These are phyloP conservation scores for Hemicrepidius hirtus DNA, from an alignment of 2,888 invertebrate genomes.

Conservation along the genomic window DNA sequence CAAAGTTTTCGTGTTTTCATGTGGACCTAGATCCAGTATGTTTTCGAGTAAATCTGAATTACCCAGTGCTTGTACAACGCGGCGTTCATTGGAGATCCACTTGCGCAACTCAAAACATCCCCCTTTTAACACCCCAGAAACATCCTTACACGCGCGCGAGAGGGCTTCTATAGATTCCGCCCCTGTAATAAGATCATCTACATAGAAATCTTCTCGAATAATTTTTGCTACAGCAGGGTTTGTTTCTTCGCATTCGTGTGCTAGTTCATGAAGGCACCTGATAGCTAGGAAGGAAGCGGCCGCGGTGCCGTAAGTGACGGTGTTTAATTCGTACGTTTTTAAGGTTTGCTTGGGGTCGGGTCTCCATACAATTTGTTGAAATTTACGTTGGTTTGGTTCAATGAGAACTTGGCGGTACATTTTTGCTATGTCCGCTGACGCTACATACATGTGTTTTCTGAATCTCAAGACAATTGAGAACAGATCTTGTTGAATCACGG, in stretches of 20 bases:
- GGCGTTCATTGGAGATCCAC: slow-evolving; percentile 14
- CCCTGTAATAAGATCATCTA: too few relatives aligned
- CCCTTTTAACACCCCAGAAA: slow-evolving; percentile 19
- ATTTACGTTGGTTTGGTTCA: neutral
- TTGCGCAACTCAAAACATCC: too few relatives aligned
- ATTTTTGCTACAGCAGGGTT: too few relatives aligned
- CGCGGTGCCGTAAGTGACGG: slow-evolving; percentile 36
- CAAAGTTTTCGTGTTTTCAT: slow-evolving; percentile 36
- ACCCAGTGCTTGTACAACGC: neutral
- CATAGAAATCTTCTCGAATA: too few relatives aligned
- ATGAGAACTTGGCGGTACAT: slow-evolving; percentile 33
- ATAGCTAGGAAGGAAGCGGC: slow-evolving; percentile 23
- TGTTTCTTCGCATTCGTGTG: too few relatives aligned
- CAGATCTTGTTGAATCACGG: slow-evolving; percentile 63
- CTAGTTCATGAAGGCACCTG: too few relatives aligned
- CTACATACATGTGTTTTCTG: neutral
- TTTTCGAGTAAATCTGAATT: neutral
- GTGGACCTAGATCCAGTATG: neutral
- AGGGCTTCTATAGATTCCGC: too few relatives aligned
- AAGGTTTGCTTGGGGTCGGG: neutral
- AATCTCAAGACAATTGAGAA: slow-evolving; percentile 59
- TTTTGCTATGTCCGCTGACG: slow-evolving; percentile 15
- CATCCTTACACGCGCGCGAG: neutral
- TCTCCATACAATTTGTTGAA: slow-evolving; percentile 34
- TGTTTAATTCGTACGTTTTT: neutral